A percentile compares a stretch with the other conserved stretches of the same genome.
These are phyloP conservation scores for Plectropomus leopardus DNA, from an alignment of 2,113 vertebrate species.

Conservation along the genomic window DNA sequence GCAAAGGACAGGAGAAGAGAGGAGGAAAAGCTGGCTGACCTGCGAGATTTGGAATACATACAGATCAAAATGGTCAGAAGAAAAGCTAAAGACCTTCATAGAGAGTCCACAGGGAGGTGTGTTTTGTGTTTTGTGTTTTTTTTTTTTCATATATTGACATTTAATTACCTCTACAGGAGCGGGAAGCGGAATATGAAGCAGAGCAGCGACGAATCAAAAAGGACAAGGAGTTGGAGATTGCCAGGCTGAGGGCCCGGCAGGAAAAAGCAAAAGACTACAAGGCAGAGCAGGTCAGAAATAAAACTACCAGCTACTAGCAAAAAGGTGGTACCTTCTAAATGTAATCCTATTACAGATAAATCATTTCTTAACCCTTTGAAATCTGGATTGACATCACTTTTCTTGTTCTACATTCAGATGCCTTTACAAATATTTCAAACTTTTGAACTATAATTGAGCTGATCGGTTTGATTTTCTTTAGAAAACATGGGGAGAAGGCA, in stretches of 20 bases:
- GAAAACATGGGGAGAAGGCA: no score
- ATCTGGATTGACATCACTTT: no score
- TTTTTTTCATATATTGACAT: background rate
- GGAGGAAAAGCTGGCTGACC: slow-evolving; percentile 87
- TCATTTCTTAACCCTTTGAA: no score
- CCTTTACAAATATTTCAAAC: no score
- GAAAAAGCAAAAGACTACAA: slow-evolving; percentile 88
- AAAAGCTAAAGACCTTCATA: background rate
- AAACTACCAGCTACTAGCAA: background rate
- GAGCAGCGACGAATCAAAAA: slow-evolving; percentile 86
- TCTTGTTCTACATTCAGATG: no score
- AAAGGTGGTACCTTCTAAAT: background rate
- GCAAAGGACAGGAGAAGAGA: slow-evolving; percentile 83
- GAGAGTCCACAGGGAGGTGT: no score
- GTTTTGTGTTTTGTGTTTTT: no score
- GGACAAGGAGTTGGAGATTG: slow-evolving; percentile 90
- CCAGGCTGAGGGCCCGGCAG: slow-evolving; percentile 87
- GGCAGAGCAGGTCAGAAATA: slow-evolving; percentile 88
- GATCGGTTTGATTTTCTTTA: no score
- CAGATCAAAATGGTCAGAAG: slow-evolving; percentile 87
- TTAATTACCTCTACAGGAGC: slow-evolving; percentile 79
- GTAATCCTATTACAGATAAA: background rate
- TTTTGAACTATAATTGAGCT: no score
- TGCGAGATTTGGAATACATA: slow-evolving; percentile 86
- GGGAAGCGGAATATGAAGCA: slow-evolving; percentile 87